Base-by-base conservation (phyloP, 92 coral and sea anemone genomes). In the Scolanthus callimorphus region DNA sequence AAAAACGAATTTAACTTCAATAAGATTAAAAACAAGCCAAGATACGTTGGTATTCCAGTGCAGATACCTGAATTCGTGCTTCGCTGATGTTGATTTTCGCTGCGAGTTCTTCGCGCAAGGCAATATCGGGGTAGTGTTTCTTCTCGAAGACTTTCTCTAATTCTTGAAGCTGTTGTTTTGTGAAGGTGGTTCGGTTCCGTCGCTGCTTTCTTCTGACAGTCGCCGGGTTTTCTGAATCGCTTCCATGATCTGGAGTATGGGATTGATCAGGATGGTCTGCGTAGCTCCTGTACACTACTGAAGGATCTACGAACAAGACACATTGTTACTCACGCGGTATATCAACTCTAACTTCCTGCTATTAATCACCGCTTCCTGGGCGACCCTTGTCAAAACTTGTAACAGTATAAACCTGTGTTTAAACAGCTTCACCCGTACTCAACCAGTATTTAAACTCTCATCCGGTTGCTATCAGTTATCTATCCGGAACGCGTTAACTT, bases 61-160 rank as follows among this genome's bases (percentile, higher is more conserved):
- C 4, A 24, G 59, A 59, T 50, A 94, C 99, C 90, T 94, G 99
- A 17, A 94, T 94, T 48, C 99, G 50, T 2, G 99, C 99, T 56
- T 94, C 99, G 64, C 99, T 94, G 45, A 94, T 94, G 63, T 78
- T 89, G 64, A 94, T 94, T 66, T 94, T 94, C 8, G 88, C 79
- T 13, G 99, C 99, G 2, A 94, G 79, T 46, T 94, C 99, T 25
- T 94, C 99, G 12, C 99, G 73, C 24, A 94, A 88, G 17, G 99
- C 96, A 25, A 94, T 94, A 41, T 94, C 99, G 1, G 99, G 99
- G 49, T 94, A 94, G 50, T 94, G 99, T 29, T 94, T 94, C 59
- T 94, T 94, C 62, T 94, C 99, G 57, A 94, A 94, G 15, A 94
- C 99, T 64, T 94, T 94, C 67, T 94, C 99, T 17, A 94, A 74